Evolutionary conservation across 2,113 vertebrate genomes (phyloP), one percentile per base, ranked within the genome.

Genomic region (Oreocharis arfaki): DNA sequence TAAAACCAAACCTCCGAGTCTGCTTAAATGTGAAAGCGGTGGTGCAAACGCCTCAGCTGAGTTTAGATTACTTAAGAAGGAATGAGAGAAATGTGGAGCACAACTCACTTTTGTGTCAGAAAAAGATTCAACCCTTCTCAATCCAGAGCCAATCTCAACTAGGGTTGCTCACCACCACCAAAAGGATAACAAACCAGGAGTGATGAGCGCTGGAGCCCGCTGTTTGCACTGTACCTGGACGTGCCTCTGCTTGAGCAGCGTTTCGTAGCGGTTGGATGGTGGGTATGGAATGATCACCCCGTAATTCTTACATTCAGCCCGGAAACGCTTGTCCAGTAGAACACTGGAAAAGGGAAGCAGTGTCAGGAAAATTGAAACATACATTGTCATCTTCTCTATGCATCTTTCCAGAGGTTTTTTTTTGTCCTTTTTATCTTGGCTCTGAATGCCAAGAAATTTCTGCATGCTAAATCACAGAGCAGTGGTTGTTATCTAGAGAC

Each of bases 261-360:
- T 99, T 97, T 99, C 99, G 0, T 99, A 99, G 97, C 99, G 99
- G 98, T 99, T 99, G 39, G 99, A 99, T 1, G 99, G 99, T 2
- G 99, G 99, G 64, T 99, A 99, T 0, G 99, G 99, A 90, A 99
- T 99, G 96, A 99, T 99, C 95, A 99, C 99, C 3, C 99, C 99
- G 0, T 99, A 99, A 97, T 99, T 99, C 98, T 99, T 99, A 97
- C 99, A 99, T 86, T 99, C 99, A 4, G 99, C 99, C 77, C 99
- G 98, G 97, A 99, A 99, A 71, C 99, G 99, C 96, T 99, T 99
- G 98, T 99, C 99, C 82, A 99, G 79, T 39, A 99, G 98, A 85
- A 99, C 99, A 81, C 99, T 99, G 96, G 33, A 90, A 97, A 82
- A 83, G 18, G 71, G 57, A 79, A 95, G 35, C 21, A 69, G 21